Evolutionary conservation across 2,113 vertebrate species (phyloP).

Genomic region (Crotalus tigris): DNA sequence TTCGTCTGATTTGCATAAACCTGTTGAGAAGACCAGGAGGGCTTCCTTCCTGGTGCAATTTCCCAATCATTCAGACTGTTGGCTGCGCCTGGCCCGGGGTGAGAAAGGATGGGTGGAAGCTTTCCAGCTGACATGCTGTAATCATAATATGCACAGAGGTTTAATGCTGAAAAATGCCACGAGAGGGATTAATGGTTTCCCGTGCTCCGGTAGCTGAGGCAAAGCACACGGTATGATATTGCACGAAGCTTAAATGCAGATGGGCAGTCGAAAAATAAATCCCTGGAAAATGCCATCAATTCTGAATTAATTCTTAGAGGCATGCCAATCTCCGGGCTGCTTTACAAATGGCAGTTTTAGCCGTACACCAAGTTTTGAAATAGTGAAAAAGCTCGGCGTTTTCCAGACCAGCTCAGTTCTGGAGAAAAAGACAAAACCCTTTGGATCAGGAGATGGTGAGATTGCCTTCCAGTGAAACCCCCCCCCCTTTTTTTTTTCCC

Average conservation of each 20-base stretch:
- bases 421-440: not conserved
- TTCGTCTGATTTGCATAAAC: slow-evolving; percentile 47
- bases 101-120: slow-evolving; percentile 45
- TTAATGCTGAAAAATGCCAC: slow-evolving; percentile 62
- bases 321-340: not conserved
- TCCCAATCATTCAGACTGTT: slow-evolving; percentile 52
- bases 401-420: too few species aligned
- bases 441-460: not conserved
- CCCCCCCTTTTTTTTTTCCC: too few species aligned
- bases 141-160: slow-evolving; percentile 54
- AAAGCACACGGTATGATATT: slow-evolving; percentile 25
- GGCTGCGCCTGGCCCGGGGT: slow-evolving; percentile 51
- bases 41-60: slow-evolving; percentile 42
- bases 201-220: slow-evolving; percentile 20
- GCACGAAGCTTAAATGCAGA: slow-evolving; percentile 45
- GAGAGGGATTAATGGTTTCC: slow-evolving; percentile 63
- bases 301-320: slow-evolving; percentile 35
- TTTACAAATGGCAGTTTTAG: not conserved
- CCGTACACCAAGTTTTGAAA: too few species aligned
- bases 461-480: too few species aligned
- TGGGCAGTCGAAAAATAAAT: not conserved
- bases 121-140: slow-evolving; percentile 62
- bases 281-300: not conserved
- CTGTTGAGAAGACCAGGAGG: slow-evolving; percentile 26
- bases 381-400: not conserved